phyloP scores from a whole-genome alignment of 2,888 invertebrate genomes.

The Chelonus formosanus region DNA sequence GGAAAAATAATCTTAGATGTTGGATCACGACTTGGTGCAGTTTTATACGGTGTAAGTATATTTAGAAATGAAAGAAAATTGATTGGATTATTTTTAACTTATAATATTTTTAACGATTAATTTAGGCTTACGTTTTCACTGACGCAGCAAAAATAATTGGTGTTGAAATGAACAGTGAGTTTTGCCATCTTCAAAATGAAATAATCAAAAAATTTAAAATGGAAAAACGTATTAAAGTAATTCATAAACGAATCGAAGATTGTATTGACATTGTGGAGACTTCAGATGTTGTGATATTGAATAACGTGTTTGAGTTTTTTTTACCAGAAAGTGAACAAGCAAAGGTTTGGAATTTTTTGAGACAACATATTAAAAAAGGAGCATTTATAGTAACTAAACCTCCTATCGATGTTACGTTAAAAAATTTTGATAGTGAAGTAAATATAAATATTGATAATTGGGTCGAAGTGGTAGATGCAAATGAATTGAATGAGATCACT shows the following conservation, averaged over 20 bases:
- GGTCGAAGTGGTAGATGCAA: constrained; percentile 63
- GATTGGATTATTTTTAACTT: not conserved
- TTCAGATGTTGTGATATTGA: constrained; percentile 72
- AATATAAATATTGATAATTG: constrained; percentile 67
- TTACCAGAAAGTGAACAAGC: constrained; percentile 69
- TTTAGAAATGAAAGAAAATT: not conserved
- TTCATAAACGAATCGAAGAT: constrained; percentile 71
- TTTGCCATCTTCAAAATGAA: constrained; percentile 71
- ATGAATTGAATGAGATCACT: constrained; percentile 42
- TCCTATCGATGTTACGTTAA: constrained; percentile 68
- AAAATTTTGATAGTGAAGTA: constrained; percentile 61
- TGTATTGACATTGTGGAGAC: constrained; percentile 67
- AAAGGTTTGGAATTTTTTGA: constrained; percentile 71
- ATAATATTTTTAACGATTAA: constrained; percentile 34
- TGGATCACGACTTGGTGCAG: constrained; percentile 76
- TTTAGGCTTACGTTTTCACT: constrained; percentile 72
- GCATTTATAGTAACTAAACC: constrained; percentile 71
- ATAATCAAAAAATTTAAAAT: constrained; percentile 69
- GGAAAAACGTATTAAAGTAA: constrained; percentile 68
- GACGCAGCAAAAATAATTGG: constrained; percentile 71
- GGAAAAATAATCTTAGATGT: constrained; percentile 73
- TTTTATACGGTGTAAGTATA: constrained; percentile 73
- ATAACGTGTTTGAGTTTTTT: constrained; percentile 79
- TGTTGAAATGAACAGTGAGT: constrained; percentile 75
- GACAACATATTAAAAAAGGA: constrained; percentile 68